Conservation (phyloP, 1,140 invertebrate genomes). For the Galendromus occidentalis region DNA sequence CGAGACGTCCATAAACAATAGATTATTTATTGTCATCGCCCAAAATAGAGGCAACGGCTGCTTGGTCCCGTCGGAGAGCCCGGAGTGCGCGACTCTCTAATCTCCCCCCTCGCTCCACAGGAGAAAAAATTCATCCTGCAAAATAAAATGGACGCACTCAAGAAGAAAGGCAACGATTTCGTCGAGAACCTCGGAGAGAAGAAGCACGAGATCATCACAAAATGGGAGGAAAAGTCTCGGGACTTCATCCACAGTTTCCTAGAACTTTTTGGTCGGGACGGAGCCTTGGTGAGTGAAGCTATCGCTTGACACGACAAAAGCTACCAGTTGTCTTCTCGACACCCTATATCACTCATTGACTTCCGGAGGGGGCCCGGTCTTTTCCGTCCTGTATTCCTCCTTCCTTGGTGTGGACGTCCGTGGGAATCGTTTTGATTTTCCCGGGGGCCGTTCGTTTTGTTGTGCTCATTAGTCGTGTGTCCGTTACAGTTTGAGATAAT, state of each 20-base stretch:
- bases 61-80: no score
- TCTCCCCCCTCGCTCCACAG: no score
- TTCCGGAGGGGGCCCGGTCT: no score
- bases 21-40: no score
- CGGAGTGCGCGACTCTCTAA: no score
- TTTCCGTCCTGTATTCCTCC: no score
- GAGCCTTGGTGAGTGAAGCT: conserved; percentile 48
- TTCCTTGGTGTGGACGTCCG: not conserved
- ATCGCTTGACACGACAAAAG: no score
- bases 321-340: no score
- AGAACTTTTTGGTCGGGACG: conserved; percentile 71
- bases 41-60: no score
- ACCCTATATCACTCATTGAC: no score
- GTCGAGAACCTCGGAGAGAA: conserved; percentile 70
- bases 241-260: conserved; percentile 88
- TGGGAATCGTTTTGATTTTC: not conserved
- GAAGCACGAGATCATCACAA: conserved; percentile 65
- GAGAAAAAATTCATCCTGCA: conserved; percentile 81
- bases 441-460: not conserved
- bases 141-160: conserved; percentile 84
- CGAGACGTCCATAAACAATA: no score
- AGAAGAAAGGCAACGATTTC: conserved; percentile 72
- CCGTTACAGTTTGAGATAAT: not conserved
- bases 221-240: conserved; percentile 89
- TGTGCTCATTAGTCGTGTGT: not conserved